A percentile compares a stretch with the other conserved stretches of the same genome.
Evolutionary conservation across 2,888 invertebrate genomes (phyloP).

Genomic region (Drosophila incognita): DNA sequence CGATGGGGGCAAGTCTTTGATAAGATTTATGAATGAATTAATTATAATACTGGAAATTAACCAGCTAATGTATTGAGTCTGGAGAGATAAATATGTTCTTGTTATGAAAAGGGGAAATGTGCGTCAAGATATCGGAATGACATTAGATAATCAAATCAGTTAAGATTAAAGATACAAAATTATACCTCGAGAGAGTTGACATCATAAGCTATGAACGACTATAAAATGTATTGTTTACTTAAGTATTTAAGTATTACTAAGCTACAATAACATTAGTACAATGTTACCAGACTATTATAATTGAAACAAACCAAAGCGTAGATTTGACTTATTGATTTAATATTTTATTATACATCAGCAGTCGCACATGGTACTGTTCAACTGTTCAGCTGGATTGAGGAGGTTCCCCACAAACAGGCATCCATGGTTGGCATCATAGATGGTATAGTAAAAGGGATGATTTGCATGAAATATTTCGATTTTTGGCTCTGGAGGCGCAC

Average conservation of each 20-base stretch:
- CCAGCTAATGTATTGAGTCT: constrained; percentile 17
- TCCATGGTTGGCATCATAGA: constrained; percentile 37
- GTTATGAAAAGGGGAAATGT: constrained; percentile 5
- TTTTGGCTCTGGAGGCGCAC: background rate
- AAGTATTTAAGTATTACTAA: background rate
- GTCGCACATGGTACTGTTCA: background rate
- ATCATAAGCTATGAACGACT: background rate
- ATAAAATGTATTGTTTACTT: background rate
- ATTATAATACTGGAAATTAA: constrained; percentile 36
- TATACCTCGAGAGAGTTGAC: background rate
- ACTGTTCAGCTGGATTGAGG: background rate
- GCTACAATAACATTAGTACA: background rate
- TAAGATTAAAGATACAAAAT: constrained; percentile 12
- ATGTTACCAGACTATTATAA: background rate
- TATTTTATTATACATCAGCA: background rate
- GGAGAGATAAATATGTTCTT: constrained; percentile 15
- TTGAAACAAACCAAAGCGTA: background rate
- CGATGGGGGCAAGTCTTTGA: constrained; percentile 9
- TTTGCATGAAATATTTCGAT: constrained; percentile 41
- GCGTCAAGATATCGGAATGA: constrained; percentile 1
- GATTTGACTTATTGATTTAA: background rate
- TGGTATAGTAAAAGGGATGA: constrained; percentile 46
- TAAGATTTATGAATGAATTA: constrained; percentile 20
- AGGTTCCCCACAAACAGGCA: constrained; percentile 34
- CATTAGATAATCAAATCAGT: constrained; percentile 1